These are phyloP conservation scores for Sebastes goodei DNA, from an alignment of 2,797 vertebrate genomes.

Conservation along the genomic window DNA sequence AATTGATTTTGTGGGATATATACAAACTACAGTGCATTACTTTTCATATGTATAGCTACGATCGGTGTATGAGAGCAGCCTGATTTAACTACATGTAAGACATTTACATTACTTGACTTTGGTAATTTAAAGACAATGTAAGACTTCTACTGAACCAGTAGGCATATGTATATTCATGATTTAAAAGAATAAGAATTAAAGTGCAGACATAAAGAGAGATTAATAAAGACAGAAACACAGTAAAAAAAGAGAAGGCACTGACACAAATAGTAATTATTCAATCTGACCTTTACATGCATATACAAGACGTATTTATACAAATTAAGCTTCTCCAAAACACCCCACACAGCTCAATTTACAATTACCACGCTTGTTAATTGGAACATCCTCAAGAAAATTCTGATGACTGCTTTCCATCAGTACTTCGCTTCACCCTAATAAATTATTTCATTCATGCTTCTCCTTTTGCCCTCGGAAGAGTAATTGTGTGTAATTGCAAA, in stretches of 20 bases:
- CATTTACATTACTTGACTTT: background rate
- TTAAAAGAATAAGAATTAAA: background rate
- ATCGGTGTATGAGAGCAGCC: too few relatives aligned
- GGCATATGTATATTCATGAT: background rate
- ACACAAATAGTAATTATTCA: background rate
- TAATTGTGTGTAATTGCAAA: conserved; percentile 7
- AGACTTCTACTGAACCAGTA: too few relatives aligned
- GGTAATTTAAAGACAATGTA: background rate
- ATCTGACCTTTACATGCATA: background rate
- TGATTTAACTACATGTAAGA: background rate
- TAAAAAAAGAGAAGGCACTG: background rate
- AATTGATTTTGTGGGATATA: too few relatives aligned
- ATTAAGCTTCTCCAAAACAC: background rate
- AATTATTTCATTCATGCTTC: background rate
- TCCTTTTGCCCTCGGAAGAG: conserved; percentile 5
- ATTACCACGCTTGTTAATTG: conserved; percentile 3
- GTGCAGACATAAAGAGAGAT: background rate
- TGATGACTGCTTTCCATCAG: background rate
- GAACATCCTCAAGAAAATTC: conserved; percentile 1
- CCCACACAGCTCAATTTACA: conserved; percentile 1
- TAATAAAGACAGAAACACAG: background rate
- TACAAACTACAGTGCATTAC: too few relatives aligned
- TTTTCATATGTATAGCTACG: too few relatives aligned
- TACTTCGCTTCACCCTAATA: background rate
- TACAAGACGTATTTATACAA: background rate